Evolutionary conservation across 2,888 invertebrate genomes (phyloP), one percentile per base, ranked within the genome.

Genomic region (Phyllotreta cruciferae): DNA sequence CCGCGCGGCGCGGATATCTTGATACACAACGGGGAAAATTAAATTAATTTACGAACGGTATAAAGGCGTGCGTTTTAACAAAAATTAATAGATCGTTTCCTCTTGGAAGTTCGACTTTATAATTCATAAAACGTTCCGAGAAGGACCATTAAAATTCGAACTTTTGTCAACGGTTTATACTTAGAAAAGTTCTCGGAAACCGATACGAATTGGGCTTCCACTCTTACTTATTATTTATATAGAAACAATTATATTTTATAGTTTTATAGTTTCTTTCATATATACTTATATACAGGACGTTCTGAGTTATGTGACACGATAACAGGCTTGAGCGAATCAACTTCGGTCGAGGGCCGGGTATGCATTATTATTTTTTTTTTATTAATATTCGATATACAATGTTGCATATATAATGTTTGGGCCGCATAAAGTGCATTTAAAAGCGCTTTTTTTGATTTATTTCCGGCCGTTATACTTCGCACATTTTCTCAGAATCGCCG

Each of bases 241-340:
- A 24, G 24, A 24, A 24, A 24, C 24, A 24, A 24, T 24, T 4
- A 4, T 24, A 4, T 24, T 24, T 24, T 24, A 24, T 24, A 24
- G 24, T 4, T 24, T 24, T 66, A 63, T 63, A 64, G 62, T 56
- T 60, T 61, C 63, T 61, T 55, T 61, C 61, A 60, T 64, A 66
- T n/a, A n/a, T n/a, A n/a, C n/a, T n/a, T n/a, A 65, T 63, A 41
- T 42, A 55, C 66, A 60, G 64, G 61, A 63, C 53, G 41, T 66
- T 63, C 63, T 68, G 66, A 70, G 56, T 70, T 71, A 70, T 71
- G 70, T 68, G 71, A 71, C 71, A 68, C 62, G 56, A 60, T 69
- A 67, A 71, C 67, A 24, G 66, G 66, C 69, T 62, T 55, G 55
- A 50, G 53, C 60, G 60, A 60, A 67, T 64, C 56, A 64, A 61